Evolutionary conservation across 2,888 invertebrate species (phyloP).

Genomic region (Odontomyia ornata): DNA sequence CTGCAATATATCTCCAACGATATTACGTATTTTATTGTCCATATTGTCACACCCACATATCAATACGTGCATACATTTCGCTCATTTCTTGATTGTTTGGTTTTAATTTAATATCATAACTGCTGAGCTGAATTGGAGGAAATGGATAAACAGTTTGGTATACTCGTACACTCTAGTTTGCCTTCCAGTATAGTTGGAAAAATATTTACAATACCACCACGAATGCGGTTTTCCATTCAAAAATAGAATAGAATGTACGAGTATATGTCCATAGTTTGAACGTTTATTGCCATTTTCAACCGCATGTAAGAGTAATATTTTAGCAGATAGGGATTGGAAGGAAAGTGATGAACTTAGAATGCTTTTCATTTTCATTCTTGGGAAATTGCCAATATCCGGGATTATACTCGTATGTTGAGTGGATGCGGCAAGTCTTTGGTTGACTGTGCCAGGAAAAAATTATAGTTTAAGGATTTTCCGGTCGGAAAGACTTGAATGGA

Average conservation of each 20-base stretch:
- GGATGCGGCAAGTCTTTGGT: no score
- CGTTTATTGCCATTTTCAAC: not conserved
- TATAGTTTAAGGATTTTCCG: no score
- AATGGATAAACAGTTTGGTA: constrained; percentile 1
- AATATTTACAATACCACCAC: not conserved
- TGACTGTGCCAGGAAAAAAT: no score
- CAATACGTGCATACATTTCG: not conserved
- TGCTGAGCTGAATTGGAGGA: not conserved
- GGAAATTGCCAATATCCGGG: constrained; percentile 24
- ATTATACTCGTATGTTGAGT: not conserved
- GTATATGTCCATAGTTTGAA: not conserved
- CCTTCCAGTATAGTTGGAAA: no score
- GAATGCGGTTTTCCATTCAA: constrained; percentile 2
- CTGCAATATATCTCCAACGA: not conserved
- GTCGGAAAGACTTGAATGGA: no score
- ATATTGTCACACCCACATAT: no score
- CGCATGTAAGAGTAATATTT: not conserved
- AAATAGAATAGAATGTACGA: not conserved
- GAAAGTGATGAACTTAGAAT: not conserved
- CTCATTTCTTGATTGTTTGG: not conserved
- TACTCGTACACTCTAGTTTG: not conserved
- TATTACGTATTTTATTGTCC: not conserved
- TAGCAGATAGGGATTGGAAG: not conserved
- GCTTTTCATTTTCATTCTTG: not conserved
- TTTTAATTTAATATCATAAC: not conserved